These are phyloP conservation scores for Orchestia grillus DNA, from an alignment of 1,140 invertebrate genomes.

Conservation along the genomic window DNA sequence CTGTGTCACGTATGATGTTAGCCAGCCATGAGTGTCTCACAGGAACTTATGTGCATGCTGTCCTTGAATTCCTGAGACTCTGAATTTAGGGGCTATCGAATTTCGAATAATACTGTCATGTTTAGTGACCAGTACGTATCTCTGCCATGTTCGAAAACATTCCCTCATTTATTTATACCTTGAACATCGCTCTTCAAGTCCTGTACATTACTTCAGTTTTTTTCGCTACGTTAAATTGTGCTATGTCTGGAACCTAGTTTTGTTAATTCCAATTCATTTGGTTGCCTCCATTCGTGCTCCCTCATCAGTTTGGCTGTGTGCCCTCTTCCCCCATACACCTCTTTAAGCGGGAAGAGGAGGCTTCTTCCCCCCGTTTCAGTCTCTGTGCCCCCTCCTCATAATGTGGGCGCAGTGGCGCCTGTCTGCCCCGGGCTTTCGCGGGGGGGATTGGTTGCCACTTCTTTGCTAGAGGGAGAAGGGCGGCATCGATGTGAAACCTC, in stretches of 20 bases:
- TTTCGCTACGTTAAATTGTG: too few species aligned
- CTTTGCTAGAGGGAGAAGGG: background rate
- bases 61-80: too few species aligned
- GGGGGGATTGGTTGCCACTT: too few species aligned
- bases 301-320: background rate
- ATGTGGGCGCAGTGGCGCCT: background rate
- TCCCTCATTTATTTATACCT: background rate
- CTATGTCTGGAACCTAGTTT: too few species aligned
- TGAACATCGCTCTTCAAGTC: too few species aligned
- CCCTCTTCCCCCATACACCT: too few species aligned
- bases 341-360: background rate
- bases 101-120: too few species aligned
- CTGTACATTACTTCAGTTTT: too few species aligned
- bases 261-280: background rate
- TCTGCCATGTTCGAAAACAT: background rate
- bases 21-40: too few species aligned
- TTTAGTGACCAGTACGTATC: background rate
- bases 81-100: too few species aligned
- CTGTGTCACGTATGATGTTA: too few species aligned
- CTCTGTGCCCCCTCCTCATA: background rate
- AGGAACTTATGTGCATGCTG: too few species aligned
- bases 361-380: background rate
- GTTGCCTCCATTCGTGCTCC: background rate
- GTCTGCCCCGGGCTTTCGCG: background rate
- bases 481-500: background rate